phyloP scores from a whole-genome alignment of 2,797 vertebrate genomes.

The Apodemus agrarius region DNA sequence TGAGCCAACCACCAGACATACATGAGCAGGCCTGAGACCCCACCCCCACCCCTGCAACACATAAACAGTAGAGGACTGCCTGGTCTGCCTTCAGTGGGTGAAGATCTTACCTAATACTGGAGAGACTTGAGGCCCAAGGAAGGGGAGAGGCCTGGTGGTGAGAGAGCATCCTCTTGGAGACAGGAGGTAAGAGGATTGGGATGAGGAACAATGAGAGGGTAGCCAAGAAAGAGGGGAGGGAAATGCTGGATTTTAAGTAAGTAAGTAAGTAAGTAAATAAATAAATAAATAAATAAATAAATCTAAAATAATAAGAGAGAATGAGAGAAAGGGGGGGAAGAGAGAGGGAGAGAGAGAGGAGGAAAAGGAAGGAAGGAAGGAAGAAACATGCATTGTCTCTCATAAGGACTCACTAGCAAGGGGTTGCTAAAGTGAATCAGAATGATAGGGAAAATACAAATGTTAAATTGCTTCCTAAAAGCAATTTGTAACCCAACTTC shows the following conservation, averaged over 20 bases:
- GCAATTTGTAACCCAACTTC: background rate
- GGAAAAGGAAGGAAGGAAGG: too few species aligned
- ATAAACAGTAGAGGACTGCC: too few species aligned
- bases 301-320: too few species aligned
- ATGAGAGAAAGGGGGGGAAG: too few species aligned
- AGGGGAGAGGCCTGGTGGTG: background rate
- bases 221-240: too few species aligned
- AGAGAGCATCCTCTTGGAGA: background rate
- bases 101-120: background rate
- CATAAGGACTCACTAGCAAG: background rate
- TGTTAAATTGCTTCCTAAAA: background rate
- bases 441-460: background rate
- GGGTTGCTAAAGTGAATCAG: background rate
- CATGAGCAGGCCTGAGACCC: too few species aligned
- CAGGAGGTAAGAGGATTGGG: background rate
- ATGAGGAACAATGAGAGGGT: background rate
- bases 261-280: too few species aligned
- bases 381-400: background rate
- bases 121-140: background rate
- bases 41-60: too few species aligned
- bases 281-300: too few species aligned
- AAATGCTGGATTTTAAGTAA: too few species aligned
- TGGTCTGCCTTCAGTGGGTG: background rate
- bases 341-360: too few species aligned
- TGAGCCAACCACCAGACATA: too few species aligned